A percentile compares a stretch with the other conserved stretches of the same genome.
Conservation (phyloP, 2,113 vertebrate genomes). For the Paralichthys olivaceus region DNA sequence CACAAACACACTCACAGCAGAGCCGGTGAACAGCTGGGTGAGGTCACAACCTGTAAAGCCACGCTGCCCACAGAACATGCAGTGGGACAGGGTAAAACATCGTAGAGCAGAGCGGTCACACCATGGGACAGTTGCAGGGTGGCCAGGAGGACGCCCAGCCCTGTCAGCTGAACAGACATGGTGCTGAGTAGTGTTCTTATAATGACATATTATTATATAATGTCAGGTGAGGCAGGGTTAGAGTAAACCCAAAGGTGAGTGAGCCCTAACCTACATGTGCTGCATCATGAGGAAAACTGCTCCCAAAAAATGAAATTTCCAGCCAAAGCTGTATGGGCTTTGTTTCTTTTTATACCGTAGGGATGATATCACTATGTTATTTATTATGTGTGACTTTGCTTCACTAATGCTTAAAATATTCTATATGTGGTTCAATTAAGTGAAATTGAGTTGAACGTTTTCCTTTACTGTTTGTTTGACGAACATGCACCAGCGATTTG, state of each 20-base stretch:
- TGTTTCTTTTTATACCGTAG: too few relatives aligned
- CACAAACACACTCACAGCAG: constrained; percentile 17
- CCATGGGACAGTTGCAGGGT: too few relatives aligned
- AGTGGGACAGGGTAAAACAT: constrained; percentile 21
- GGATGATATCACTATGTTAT: too few relatives aligned
- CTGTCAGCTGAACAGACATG: too few relatives aligned
- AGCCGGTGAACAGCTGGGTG: constrained; percentile 47
- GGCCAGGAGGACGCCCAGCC: background rate
- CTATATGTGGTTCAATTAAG: too few relatives aligned
- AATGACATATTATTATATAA: too few relatives aligned
- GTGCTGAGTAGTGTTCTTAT: background rate
- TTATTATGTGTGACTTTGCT: too few relatives aligned
- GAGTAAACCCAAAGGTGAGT: too few relatives aligned
- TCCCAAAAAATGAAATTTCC: background rate
- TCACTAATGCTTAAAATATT: too few relatives aligned
- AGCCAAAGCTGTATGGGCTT: background rate
- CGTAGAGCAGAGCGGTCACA: constrained; percentile 12
- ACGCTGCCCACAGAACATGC: constrained; percentile 44
- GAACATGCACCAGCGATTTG: background rate
- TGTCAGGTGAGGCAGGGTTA: too few relatives aligned
- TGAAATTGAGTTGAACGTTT: background rate
- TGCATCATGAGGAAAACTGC: background rate
- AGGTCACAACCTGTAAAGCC: constrained; percentile 62
- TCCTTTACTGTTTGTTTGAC: background rate
- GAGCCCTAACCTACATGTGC: background rate